Percentiles rank a stretch among this genome's conserved stretches.
These are phyloP conservation scores for Tridacna crocea DNA, from an alignment of 2,888 invertebrate species.

Conservation along the genomic window DNA sequence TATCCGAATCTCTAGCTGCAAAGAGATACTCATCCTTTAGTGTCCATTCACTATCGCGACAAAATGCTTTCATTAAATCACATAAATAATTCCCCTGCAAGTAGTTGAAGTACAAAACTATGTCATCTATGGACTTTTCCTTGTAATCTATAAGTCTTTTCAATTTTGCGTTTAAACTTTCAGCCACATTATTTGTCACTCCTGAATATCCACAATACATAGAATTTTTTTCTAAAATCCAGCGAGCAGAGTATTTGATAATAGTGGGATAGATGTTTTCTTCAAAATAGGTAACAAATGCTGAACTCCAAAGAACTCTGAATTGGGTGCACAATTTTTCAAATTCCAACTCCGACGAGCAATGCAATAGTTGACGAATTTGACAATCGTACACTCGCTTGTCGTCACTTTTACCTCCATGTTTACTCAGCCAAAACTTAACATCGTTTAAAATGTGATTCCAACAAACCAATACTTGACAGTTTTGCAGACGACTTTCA, in stretches of 20 bases:
- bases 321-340: constrained; percentile 2
- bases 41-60: constrained; percentile 36
- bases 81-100: constrained; percentile 33
- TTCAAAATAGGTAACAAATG: constrained; percentile 42
- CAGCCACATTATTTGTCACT: constrained; percentile 49
- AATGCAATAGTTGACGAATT: constrained; percentile 17
- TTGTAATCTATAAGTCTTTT: constrained; percentile 45
- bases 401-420: constrained; percentile 37
- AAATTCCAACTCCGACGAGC: constrained; percentile 23
- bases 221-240: constrained; percentile 27
- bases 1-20: constrained; percentile 31
- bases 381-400: constrained; percentile 37
- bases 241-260: constrained; percentile 21
- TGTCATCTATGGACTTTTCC: constrained; percentile 42
- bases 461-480: constrained; percentile 36
- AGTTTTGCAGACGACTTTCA: constrained; percentile 18
- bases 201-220: constrained; percentile 40
- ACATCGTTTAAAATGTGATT: constrained; percentile 48
- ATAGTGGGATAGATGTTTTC: constrained; percentile 14
- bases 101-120: constrained; percentile 44
- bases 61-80: constrained; percentile 36
- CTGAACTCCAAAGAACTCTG: constrained; percentile 24
- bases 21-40: constrained; percentile 24
- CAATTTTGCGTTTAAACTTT: constrained; percentile 46
- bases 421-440: constrained; percentile 42